Evolutionary conservation across 2,888 invertebrate genomes (phyloP).

Genomic region (Chrysolina oricalcia): DNA sequence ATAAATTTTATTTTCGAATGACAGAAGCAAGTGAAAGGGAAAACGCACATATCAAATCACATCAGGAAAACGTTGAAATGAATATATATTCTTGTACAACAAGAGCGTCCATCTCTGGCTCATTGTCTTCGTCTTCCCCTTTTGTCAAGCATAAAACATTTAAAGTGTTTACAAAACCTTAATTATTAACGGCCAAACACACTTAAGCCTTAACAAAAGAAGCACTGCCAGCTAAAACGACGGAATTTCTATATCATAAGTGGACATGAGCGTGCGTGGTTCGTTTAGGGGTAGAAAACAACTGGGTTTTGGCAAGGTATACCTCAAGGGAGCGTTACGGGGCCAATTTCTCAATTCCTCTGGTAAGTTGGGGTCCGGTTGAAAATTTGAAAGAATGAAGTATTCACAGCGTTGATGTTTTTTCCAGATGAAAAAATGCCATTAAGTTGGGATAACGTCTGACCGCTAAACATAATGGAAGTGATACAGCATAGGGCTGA

Average conservation of each 20-base stretch:
- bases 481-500: too few relatives aligned
- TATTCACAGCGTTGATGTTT: too few relatives aligned
- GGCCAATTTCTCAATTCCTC: too few relatives aligned
- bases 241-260: conserved; percentile 47
- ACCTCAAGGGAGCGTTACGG: background rate
- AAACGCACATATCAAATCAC: conserved; percentile 31
- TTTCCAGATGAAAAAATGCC: too few relatives aligned
- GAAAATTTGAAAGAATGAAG: too few relatives aligned
- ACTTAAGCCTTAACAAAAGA: conserved; percentile 62
- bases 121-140: conserved; percentile 54
- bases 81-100: conserved; percentile 33
- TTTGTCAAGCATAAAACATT: conserved; percentile 69
- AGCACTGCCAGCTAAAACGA: conserved; percentile 40
- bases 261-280: conserved; percentile 42
- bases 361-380: too few relatives aligned
- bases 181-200: conserved; percentile 70
- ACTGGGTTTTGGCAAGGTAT: background rate
- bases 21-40: conserved; percentile 27
- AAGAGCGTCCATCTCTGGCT: conserved; percentile 30
- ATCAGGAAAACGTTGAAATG: conserved; percentile 38
- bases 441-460: too few relatives aligned
- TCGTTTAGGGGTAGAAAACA: background rate
- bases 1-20: conserved; percentile 21
- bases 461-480: too few relatives aligned
- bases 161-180: conserved; percentile 68